Base-by-base conservation (phyloP, 2,888 invertebrate species). In the Cerceris rybyensis region DNA sequence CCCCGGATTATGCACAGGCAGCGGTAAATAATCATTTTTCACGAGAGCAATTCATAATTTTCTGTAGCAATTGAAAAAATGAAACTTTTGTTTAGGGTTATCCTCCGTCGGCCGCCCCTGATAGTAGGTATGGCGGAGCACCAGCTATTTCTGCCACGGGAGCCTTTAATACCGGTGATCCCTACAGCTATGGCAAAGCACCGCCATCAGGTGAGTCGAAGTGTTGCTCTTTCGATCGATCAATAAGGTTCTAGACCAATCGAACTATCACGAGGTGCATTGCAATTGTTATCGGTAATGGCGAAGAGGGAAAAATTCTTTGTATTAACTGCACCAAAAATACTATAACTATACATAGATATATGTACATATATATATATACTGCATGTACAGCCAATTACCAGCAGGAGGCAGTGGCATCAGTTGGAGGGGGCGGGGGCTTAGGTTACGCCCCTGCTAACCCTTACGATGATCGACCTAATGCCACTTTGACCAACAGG, bases 181-280 rank as follows among this genome's bases (percentile, higher is more conserved):
- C 92, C 58, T 92, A 92, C 69, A 90, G 89, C 75, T 92, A 92
- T 78, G 91, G 92, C 83, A 92, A 92, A 88, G 88, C 86, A 86
- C 89, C 92, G 79, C 88, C 91, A 83, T 88, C 92, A 87, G 92
- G 92, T 92, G 70, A 74, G 86, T 82, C 7, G 28, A 28, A 28
- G 28, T 28, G 28, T 28, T 28, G 28, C 28, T 28, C 28, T 28
- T 28, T 28, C 28, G 28, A 28, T 28, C 28, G 28, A 28, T 28
- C 28, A 28, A 28, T 2, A 2, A 2, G 2, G 28, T 28, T 1
- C 28, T 28, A 28, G 28, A 28, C 28, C 28, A 28, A 28, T 28
- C 28, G 46, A 46, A 46, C 13, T 46, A 46, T 46, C 13, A 5
- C 46, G 8, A 43, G 8, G 58, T n/a, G 8, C 1, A 42, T 13